Conservation (phyloP, 2,113 vertebrate genomes). For the Paradisaea rubra region DNA sequence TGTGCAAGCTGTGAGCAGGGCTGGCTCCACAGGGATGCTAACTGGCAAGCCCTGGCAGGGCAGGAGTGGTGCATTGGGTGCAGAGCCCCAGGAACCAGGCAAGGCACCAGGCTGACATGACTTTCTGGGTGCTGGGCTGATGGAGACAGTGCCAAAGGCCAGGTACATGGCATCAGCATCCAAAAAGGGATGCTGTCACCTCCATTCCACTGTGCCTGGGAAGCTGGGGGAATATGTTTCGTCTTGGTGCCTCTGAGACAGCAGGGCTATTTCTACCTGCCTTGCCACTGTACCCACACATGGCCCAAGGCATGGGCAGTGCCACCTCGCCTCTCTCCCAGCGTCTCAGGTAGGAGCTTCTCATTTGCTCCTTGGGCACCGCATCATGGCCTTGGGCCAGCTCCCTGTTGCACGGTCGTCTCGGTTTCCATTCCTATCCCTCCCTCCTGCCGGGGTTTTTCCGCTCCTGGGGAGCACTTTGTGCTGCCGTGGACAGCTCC, state of each 20-base stretch:
- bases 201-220: neutral
- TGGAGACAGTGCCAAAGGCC: neutral
- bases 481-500: neutral
- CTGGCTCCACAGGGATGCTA: neutral
- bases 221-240: rapidly evolving
- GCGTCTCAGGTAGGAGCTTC: neutral
- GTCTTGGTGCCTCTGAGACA: neutral
- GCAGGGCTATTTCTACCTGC: neutral
- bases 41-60: neutral
- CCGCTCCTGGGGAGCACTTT: neutral
- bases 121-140: neutral
- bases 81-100: neutral
- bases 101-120: neutral
- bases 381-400: constrained; percentile 49
- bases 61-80: neutral
- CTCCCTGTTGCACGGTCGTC: neutral
- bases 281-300: rapidly evolving
- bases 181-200: neutral
- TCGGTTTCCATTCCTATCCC: neutral
- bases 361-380: constrained; percentile 45
- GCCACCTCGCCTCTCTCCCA: neutral
- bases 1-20: neutral
- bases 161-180: neutral
- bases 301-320: neutral
- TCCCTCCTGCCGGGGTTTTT: neutral